Conservation (phyloP, 64 coral and sea anemone species). For the Montipora sp. region DNA sequence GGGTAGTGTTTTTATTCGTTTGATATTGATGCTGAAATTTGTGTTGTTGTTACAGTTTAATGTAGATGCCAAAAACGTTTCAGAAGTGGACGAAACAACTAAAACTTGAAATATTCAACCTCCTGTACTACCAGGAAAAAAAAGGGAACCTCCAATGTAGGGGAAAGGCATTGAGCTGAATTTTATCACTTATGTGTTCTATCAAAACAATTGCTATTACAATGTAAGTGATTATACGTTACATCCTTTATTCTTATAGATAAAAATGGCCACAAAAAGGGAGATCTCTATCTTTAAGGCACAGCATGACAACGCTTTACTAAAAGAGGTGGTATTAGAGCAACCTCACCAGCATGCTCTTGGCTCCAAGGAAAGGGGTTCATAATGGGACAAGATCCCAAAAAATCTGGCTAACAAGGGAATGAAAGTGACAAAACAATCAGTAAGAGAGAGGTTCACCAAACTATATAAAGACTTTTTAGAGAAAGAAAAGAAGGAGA, state of each 20-base stretch:
- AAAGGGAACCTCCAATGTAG: not conserved
- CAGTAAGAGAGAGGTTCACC: too few species aligned
- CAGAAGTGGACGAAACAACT: not conserved
- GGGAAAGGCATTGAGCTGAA: constrained; percentile 24
- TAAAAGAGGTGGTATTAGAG: too few species aligned
- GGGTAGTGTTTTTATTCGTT: too few species aligned
- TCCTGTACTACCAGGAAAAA: constrained; percentile 12
- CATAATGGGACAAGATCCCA: not conserved
- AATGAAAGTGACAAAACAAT: too few species aligned
- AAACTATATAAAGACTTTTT: too few species aligned
- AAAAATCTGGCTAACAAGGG: not conserved
- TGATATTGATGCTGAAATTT: too few species aligned
- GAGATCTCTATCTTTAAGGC: too few species aligned
- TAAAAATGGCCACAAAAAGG: too few species aligned
- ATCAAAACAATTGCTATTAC: constrained; percentile 42
- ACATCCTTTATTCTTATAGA: not conserved
- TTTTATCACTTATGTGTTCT: constrained; percentile 38
- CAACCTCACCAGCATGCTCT: not conserved
- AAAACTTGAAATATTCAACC: not conserved
- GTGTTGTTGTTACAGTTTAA: not conserved
- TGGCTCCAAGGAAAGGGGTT: constrained; percentile 30
- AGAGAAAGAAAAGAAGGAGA: too few species aligned
- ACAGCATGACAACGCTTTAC: too few species aligned
- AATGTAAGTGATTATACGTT: constrained; percentile 40
- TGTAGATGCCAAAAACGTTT: constrained; percentile 9